Percentiles rank a stretch among this genome's conserved stretches.
These are phyloP conservation scores for Amblyraja radiata DNA, from an alignment of 2,797 vertebrate species.

Conservation along the genomic window DNA sequence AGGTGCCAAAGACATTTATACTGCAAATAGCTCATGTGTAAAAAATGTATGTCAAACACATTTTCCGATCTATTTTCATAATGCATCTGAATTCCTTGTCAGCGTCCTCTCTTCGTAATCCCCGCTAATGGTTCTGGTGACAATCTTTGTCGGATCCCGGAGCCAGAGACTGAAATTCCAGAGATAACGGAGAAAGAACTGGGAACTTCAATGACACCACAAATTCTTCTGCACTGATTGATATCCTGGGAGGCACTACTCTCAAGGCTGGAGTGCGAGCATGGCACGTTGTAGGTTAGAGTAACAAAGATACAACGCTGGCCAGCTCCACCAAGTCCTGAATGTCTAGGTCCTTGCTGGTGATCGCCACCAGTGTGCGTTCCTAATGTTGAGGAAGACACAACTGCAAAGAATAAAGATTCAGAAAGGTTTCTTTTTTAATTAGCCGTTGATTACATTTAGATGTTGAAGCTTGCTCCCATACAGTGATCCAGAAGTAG, in stretches of 20 bases:
- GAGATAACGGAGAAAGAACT: slow-evolving; percentile 6
- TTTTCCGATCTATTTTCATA: slow-evolving; percentile 16
- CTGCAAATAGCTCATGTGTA: slow-evolving; percentile 2
- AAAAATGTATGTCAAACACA: not conserved
- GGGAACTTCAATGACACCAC: not conserved
- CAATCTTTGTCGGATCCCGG: not conserved
- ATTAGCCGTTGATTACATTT: not conserved
- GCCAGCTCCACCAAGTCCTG: no score
- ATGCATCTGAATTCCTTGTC: not conserved
- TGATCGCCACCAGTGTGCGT: not conserved
- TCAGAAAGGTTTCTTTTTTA: not conserved
- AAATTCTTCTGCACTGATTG: not conserved
- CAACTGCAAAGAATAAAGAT: not conserved
- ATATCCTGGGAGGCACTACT: not conserved
- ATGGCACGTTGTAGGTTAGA: not conserved
- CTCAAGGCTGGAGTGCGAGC: not conserved
- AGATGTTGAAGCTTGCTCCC: not conserved
- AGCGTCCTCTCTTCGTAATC: not conserved
- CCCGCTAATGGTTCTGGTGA: slow-evolving; percentile 7
- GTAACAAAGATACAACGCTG: not conserved
- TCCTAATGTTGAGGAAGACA: not conserved
- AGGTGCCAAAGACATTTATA: slow-evolving; percentile 17
- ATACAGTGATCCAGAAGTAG: not conserved
- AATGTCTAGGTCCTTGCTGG: no score
- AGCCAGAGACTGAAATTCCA: slow-evolving; percentile 31